Evolutionary conservation across 2,113 vertebrate species (phyloP).

Genomic region (Neogale vison): DNA sequence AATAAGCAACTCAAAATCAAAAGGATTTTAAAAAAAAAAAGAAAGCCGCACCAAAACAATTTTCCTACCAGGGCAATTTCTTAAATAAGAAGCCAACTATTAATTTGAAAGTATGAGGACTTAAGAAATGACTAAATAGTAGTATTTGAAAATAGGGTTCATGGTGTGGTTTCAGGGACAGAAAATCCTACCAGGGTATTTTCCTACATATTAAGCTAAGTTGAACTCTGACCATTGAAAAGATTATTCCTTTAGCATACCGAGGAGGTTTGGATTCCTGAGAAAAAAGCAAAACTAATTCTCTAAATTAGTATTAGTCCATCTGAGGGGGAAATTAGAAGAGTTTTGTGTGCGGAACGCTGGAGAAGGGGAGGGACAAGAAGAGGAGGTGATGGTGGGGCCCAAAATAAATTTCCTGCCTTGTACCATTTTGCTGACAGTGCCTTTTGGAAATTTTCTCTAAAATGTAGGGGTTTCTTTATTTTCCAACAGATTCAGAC

Average conservation of each 20-base stretch:
- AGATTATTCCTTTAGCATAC: background rate
- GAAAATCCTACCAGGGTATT: background rate
- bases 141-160: slow-evolving; percentile 19
- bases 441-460: slow-evolving; percentile 14
- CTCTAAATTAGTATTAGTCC: slow-evolving; percentile 12
- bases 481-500: slow-evolving; percentile 46
- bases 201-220: background rate
- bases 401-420: slow-evolving; percentile 3
- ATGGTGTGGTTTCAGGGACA: background rate
- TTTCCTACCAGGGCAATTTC: background rate
- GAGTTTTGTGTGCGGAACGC: background rate
- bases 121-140: slow-evolving; percentile 42
- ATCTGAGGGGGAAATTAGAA: background rate
- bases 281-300: background rate
- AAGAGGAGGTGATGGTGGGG: background rate
- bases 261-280: background rate
- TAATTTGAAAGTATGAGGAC: background rate
- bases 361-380: background rate
- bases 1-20: slow-evolving; percentile 3
- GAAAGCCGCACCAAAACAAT: background rate
- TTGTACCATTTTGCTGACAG: slow-evolving; percentile 39
- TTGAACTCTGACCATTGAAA: slow-evolving; percentile 9
- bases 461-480: slow-evolving; percentile 21
- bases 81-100: slow-evolving; percentile 22
- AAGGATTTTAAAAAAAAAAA: background rate